Evolutionary conservation across 2,113 vertebrate species (phyloP).

Genomic region (Herpetotheres cachinnans): DNA sequence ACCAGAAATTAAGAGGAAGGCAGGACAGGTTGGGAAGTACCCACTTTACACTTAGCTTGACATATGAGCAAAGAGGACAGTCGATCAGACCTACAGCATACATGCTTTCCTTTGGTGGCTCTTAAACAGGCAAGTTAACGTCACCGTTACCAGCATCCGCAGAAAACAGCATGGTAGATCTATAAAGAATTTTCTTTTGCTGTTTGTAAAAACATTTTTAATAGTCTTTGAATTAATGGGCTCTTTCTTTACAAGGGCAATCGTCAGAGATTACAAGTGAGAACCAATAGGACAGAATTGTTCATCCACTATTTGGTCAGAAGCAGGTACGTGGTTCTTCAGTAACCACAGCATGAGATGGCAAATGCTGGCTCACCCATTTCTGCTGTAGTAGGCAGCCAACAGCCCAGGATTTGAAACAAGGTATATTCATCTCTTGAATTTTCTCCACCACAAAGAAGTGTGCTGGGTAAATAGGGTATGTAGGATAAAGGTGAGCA

Average conservation of each 20-base stretch:
- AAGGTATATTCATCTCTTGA: neutral
- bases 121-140: neutral
- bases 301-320: neutral
- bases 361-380: neutral
- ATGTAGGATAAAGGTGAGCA: neutral
- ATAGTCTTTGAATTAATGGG: neutral
- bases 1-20: neutral
- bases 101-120: neutral
- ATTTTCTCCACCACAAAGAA: neutral
- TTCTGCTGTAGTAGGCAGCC: neutral
- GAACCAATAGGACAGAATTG: neutral
- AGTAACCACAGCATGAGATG: neutral
- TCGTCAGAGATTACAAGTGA: neutral
- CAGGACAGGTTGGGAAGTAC: neutral
- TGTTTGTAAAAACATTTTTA: neutral
- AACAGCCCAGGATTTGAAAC: neutral
- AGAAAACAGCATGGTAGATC: neutral
- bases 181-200: neutral
- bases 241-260: neutral
- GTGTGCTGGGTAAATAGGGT: neutral
- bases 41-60: neutral
- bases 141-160: neutral
- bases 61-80: neutral
- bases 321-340: neutral
- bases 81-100: neutral